Conservation (phyloP, 1,140 invertebrate genomes). For the Drosophila willistoni region DNA sequence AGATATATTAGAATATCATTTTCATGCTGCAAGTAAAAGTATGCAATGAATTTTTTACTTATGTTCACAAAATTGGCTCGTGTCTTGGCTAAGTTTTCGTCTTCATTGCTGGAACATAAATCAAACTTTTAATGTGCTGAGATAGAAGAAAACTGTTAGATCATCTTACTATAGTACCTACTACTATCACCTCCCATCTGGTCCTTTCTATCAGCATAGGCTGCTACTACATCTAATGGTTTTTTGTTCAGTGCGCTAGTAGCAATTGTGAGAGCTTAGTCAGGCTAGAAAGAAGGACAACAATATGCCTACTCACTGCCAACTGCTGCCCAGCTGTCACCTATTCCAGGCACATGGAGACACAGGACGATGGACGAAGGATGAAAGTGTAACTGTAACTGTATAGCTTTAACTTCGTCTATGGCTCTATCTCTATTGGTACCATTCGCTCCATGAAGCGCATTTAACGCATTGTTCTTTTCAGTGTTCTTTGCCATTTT, state of each 20-base stretch:
- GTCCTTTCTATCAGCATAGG: conserved; percentile 1
- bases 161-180: background rate
- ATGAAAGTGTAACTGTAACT: conserved; percentile 14
- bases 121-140: conserved; percentile 30
- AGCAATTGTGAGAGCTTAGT: conserved; percentile 63
- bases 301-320: conserved; percentile 74
- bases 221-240: conserved; percentile 28
- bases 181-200: conserved; percentile 17
- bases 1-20: too few relatives aligned
- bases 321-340: conserved; percentile 49
- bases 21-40: conserved; percentile 33
- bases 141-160: conserved; percentile 11
- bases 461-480: conserved; percentile 81
- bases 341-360: conserved; percentile 4
- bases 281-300: conserved; percentile 48
- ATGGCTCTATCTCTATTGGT: conserved; percentile 31
- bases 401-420: conserved; percentile 8
- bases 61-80: conserved; percentile 7
- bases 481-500: background rate
- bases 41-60: conserved; percentile 37
- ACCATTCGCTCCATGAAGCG: conserved; percentile 36
- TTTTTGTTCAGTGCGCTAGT: conserved; percentile 30
- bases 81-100: conserved; percentile 27
- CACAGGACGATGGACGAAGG: background rate
- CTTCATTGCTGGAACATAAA: conserved; percentile 27